phyloP scores from a whole-genome alignment of 2,888 invertebrate genomes.

The Pycnomerus fuliginosus region DNA sequence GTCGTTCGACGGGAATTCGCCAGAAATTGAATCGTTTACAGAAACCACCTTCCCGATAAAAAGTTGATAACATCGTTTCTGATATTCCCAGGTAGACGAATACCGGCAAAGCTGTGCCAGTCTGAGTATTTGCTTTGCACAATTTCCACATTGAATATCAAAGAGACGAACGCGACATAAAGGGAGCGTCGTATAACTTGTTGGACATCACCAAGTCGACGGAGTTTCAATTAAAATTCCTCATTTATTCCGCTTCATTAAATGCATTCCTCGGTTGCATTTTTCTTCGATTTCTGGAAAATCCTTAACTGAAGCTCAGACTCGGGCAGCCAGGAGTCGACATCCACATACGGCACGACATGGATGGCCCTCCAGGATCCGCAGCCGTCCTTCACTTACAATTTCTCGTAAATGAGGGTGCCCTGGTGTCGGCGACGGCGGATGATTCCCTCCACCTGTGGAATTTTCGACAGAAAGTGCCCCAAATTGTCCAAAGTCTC shows the following conservation, averaged over 20 bases:
- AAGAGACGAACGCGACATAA: constrained; percentile 7
- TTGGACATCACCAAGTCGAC: too few species aligned
- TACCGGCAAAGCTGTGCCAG: constrained; percentile 15
- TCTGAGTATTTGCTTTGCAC: constrained; percentile 15
- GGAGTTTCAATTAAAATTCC: too few species aligned
- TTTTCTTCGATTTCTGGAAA: constrained; percentile 9
- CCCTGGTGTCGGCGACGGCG: constrained; percentile 90
- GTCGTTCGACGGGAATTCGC: too few species aligned
- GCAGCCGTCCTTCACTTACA: constrained; percentile 86
- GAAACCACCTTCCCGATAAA: too few species aligned
- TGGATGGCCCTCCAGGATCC: constrained; percentile 54
- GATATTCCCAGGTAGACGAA: too few species aligned
- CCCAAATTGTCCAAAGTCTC: constrained; percentile 93
- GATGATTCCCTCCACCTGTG: constrained; percentile 97
- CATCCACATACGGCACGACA: constrained; percentile 86
- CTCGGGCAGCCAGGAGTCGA: constrained; percentile 97
- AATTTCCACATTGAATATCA: constrained; percentile 20
- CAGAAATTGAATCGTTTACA: too few species aligned
- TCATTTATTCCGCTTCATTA: constrained; percentile 1
- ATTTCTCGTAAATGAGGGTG: constrained; percentile 97
- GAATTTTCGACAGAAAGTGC: constrained; percentile 93
- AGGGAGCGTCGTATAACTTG: constrained; percentile 9
- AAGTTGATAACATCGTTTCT: too few species aligned
- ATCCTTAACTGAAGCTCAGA: constrained; percentile 60
- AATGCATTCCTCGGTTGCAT: too few species aligned